Conservation (phyloP, 2,797 vertebrate species). For the Tinamus major region DNA sequence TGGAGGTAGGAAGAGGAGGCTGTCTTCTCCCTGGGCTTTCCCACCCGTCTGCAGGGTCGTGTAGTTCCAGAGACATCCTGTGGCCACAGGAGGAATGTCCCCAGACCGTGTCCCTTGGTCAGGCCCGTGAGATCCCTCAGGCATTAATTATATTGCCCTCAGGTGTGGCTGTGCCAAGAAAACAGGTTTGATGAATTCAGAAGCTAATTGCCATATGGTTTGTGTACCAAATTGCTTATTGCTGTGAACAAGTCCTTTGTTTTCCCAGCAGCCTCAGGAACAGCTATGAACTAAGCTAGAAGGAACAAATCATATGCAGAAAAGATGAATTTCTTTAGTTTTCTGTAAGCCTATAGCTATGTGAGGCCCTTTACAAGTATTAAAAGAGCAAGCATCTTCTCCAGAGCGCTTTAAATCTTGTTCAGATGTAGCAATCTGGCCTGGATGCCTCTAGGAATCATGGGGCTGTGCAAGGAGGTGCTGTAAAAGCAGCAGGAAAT, state of each 20-base stretch:
- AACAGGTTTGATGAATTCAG: neutral
- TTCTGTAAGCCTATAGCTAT: neutral
- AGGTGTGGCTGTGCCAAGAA: neutral
- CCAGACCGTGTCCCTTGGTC: neutral
- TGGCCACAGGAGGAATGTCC: slow-evolving; percentile 37
- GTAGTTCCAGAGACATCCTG: slow-evolving; percentile 37
- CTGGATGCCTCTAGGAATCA: neutral
- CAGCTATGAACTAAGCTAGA: neutral
- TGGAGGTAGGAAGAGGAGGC: neutral
- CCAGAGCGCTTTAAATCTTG: neutral
- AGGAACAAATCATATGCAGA: slow-evolving; percentile 13
- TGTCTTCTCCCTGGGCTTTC: neutral
- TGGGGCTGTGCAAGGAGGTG: neutral
- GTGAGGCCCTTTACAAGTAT: neutral
- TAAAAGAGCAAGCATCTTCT: neutral
- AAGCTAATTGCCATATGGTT: neutral
- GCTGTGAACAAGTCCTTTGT: neutral
- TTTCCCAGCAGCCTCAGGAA: neutral
- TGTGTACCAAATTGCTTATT: neutral
- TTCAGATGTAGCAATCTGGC: neutral
- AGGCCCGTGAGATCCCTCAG: neutral
- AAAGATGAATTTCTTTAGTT: neutral
- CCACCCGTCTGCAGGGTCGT: neutral
- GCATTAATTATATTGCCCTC: neutral
- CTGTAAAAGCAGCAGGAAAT: neutral